Base-by-base conservation (phyloP, 2,888 invertebrate species). In the Hermodice carunculata region DNA sequence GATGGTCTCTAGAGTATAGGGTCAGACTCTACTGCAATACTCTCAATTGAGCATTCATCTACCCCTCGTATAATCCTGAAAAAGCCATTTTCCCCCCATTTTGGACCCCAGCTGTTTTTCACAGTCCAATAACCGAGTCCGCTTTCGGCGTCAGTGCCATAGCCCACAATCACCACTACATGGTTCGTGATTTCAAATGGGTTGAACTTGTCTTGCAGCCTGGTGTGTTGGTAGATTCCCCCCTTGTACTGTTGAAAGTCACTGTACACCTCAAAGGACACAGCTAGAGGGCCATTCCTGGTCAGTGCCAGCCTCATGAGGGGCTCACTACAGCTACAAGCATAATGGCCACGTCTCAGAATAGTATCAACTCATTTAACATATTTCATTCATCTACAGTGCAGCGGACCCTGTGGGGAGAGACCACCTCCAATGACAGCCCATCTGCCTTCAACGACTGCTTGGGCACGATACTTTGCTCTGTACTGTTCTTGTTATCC, bases 131-230 rank as follows among this genome's bases (percentile, higher is more conserved):
- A 87, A 49, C 81, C 78, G 32, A 80, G 75, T 8, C 82, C 82
- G 3, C 76, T 75, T 14, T 59, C 66, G 26, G 73, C 52, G 40
- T 87, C 87, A 0, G 69, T 76, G 0, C 88, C 88, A 71, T 87
- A 88, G 3, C 88, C 88, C 17, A 88, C 88, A 19, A 87, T 66
- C 31, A 88, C 74, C 3, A 88, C 88, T 19, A 87, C 87, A 67
- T 88, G 88, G 75, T 88, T 87, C n/a, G 86, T 86, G 42, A 84
- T 70, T 78, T 87, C 81, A 69, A 87, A 87, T 4, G 87, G 87
- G 66, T 86, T 85, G 73, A 85, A 87, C 48, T 75, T 78, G 49
- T 81, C 78, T 8, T 64, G 49, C 0, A 84, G 65, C 1, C 74
- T 77, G 3, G 84, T 85, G 71, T 87, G 86, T 19, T 87, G 87